Evolutionary conservation across 2,113 vertebrate genomes (phyloP).

Genomic region (Etheostoma cragini): DNA sequence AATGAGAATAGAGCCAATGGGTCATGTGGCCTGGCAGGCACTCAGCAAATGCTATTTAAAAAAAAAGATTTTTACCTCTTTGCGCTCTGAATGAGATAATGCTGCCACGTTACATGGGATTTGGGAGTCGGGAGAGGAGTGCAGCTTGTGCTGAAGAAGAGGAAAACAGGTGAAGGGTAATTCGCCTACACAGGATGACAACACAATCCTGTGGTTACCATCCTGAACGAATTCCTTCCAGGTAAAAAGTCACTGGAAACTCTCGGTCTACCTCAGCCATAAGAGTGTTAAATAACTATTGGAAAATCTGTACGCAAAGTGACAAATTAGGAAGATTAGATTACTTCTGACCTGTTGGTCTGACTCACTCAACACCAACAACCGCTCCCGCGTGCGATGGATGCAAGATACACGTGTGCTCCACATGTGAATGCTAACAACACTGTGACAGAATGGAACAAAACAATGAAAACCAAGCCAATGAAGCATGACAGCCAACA

Average conservation of each 20-base stretch:
- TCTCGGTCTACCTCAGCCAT: background rate
- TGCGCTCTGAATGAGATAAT: background rate
- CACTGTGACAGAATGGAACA: background rate
- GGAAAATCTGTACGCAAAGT: background rate
- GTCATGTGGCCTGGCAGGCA: background rate
- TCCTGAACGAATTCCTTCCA: background rate
- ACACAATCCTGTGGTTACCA: background rate
- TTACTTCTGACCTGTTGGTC: constrained; percentile 23
- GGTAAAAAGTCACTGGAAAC: background rate
- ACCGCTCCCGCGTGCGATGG: background rate
- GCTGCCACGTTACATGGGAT: background rate
- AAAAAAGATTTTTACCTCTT: background rate
- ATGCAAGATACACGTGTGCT: constrained; percentile 23
- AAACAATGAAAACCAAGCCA: background rate
- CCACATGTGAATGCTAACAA: background rate
- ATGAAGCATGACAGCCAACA: background rate
- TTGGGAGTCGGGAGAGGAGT: background rate
- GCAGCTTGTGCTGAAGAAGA: background rate
- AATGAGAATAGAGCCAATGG: background rate
- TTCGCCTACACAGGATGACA: background rate
- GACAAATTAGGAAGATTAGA: background rate
- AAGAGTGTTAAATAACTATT: background rate
- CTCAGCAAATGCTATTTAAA: background rate
- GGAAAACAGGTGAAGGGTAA: constrained; percentile 18
- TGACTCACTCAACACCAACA: background rate